Evolutionary conservation across 1,140 invertebrate species (phyloP).

Genomic region (Panonychus citri): DNA sequence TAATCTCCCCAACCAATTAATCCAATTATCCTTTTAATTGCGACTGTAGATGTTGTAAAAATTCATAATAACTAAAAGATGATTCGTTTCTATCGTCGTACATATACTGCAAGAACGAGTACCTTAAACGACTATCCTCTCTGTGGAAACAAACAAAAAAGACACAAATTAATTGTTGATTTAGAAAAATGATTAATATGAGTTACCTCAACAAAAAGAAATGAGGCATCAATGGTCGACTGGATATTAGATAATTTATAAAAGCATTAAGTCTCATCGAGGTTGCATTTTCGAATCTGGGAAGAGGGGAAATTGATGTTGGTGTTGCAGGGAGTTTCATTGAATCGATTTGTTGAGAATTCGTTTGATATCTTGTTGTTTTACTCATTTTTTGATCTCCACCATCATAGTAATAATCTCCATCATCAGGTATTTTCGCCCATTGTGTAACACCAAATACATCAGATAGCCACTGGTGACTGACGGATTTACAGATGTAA

Average conservation of each 20-base stretch:
- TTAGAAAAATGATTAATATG: background rate
- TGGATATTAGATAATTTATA: slow-evolving; percentile 55
- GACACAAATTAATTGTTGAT: background rate
- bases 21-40: slow-evolving; percentile 36
- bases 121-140: slow-evolving; percentile 62
- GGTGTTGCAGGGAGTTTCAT: background rate
- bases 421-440: slow-evolving; percentile 32
- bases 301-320: slow-evolving; percentile 26
- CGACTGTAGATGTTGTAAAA: slow-evolving; percentile 79
- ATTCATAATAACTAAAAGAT: slow-evolving; percentile 88
- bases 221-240: slow-evolving; percentile 48
- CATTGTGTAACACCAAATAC: slow-evolving; percentile 40
- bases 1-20: too few relatives aligned
- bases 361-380: background rate
- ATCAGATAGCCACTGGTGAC: slow-evolving; percentile 44
- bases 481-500: slow-evolving; percentile 59
- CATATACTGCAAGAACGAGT: slow-evolving; percentile 60
- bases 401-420: background rate
- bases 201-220: slow-evolving; percentile 58
- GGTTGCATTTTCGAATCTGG: slow-evolving; percentile 45
- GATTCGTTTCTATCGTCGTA: slow-evolving; percentile 83
- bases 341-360: background rate
- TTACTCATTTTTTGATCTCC: background rate
- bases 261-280: slow-evolving; percentile 55
- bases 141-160: slow-evolving; percentile 22